Percentiles rank a stretch among this genome's conserved stretches.
Conservation (phyloP, 2,888 invertebrate species). For the Axea sp. region DNA sequence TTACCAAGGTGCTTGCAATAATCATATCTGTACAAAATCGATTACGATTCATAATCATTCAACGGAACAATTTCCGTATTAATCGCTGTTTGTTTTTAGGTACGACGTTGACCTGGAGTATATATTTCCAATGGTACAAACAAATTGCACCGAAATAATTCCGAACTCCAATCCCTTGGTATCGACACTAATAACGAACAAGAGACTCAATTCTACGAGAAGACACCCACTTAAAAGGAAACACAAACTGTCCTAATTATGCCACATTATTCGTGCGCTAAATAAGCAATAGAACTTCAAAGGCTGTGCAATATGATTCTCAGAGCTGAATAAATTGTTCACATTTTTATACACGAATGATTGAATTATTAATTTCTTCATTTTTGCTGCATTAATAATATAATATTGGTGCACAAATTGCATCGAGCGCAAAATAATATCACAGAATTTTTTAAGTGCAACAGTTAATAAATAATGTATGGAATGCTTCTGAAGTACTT, state of each 20-base stretch:
- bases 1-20: slow-evolving; percentile 82
- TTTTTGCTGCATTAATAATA: no score
- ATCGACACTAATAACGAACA: slow-evolving; percentile 40
- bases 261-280: slow-evolving; percentile 10
- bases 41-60: no score
- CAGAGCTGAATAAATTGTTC: no score
- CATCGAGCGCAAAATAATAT: no score
- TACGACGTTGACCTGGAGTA: slow-evolving; percentile 92
- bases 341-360: no score
- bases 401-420: no score
- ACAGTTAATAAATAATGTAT: no score
- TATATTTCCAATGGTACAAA: slow-evolving; percentile 90
- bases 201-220: slow-evolving; percentile 35
- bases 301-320: slow-evolving; percentile 50
- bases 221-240: slow-evolving; percentile 50
- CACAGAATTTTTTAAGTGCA: no score
- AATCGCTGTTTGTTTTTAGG: no score
- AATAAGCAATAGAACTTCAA: slow-evolving; percentile 18
- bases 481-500: no score
- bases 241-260: slow-evolving; percentile 45
- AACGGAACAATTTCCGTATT: no score
- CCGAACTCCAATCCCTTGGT: slow-evolving; percentile 25
- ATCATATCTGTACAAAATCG: slow-evolving; percentile 12
- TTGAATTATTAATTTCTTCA: no score
- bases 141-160: slow-evolving; percentile 82